These are phyloP conservation scores for Podabrus alpinus DNA, from an alignment of 2,888 invertebrate species.

Conservation along the genomic window DNA sequence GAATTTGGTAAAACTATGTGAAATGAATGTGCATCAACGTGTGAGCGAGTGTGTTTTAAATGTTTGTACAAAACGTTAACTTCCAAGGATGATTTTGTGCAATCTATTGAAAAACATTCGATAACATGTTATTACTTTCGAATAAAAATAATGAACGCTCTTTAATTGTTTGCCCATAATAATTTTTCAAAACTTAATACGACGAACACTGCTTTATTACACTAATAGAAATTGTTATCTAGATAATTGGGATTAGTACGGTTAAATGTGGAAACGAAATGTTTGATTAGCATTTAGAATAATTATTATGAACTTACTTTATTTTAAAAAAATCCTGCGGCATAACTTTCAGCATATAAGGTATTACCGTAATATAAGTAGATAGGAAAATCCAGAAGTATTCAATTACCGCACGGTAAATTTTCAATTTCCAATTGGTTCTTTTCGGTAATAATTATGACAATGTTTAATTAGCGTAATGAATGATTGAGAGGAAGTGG, in stretches of 20 bases:
- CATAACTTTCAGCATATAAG: neutral
- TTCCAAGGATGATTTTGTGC: conserved; percentile 6
- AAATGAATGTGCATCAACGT: neutral
- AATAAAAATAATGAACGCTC: neutral
- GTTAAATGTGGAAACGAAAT: neutral
- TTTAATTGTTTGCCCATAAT: neutral
- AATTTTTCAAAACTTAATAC: neutral
- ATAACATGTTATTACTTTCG: neutral
- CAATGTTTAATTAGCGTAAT: neutral
- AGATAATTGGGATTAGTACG: neutral
- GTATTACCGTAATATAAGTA: too few relatives aligned
- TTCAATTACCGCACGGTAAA: neutral
- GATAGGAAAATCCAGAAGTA: neutral
- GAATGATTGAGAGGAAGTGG: neutral
- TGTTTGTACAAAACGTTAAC: conserved; percentile 1
- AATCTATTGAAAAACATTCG: neutral
- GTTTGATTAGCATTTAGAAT: neutral
- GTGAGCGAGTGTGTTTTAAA: neutral
- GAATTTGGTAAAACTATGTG: neutral
- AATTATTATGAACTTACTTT: neutral
- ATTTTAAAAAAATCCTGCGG: neutral
- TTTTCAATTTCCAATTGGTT: neutral
- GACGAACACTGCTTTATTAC: neutral
- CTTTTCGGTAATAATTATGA: neutral
- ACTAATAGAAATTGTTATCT: neutral